Evolutionary conservation across 2,888 invertebrate genomes (phyloP).

Genomic region (Clunio marinus): DNA sequence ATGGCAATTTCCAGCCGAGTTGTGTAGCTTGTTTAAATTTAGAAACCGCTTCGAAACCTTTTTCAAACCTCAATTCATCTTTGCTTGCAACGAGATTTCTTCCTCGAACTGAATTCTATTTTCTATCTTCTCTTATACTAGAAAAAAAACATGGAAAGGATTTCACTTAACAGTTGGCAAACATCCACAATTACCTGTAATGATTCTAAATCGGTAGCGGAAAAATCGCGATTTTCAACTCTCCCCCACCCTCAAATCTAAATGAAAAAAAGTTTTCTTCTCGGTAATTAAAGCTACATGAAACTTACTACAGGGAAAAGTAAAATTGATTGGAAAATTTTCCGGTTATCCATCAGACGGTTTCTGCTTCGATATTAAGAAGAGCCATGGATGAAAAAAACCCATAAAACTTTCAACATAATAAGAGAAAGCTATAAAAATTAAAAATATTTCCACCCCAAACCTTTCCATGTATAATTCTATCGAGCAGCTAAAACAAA

Average conservation of each 20-base stretch:
- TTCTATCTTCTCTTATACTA: background rate
- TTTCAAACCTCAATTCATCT: too few relatives aligned
- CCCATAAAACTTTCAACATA: slow-evolving; percentile 37
- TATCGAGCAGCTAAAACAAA: background rate
- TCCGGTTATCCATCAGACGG: background rate
- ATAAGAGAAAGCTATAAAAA: slow-evolving; percentile 32
- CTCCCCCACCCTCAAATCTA: too few relatives aligned
- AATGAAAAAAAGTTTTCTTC: too few relatives aligned
- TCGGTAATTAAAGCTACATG: slow-evolving; percentile 14
- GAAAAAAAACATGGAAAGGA: background rate
- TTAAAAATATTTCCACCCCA: slow-evolving; percentile 31
- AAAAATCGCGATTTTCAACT: too few relatives aligned
- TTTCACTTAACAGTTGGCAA: background rate
- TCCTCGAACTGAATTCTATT: too few relatives aligned
- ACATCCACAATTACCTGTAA: background rate
- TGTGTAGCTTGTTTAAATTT: too few relatives aligned
- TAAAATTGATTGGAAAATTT: slow-evolving; percentile 16
- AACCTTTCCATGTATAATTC: background rate
- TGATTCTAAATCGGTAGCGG: background rate
- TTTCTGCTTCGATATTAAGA: background rate
- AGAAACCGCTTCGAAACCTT: too few relatives aligned
- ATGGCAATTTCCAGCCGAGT: background rate
- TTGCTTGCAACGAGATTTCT: too few relatives aligned
- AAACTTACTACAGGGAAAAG: background rate
- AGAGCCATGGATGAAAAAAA: slow-evolving; percentile 22